Evolutionary conservation across 2,797 vertebrate genomes (phyloP).

Genomic region (Natrix natrix): DNA sequence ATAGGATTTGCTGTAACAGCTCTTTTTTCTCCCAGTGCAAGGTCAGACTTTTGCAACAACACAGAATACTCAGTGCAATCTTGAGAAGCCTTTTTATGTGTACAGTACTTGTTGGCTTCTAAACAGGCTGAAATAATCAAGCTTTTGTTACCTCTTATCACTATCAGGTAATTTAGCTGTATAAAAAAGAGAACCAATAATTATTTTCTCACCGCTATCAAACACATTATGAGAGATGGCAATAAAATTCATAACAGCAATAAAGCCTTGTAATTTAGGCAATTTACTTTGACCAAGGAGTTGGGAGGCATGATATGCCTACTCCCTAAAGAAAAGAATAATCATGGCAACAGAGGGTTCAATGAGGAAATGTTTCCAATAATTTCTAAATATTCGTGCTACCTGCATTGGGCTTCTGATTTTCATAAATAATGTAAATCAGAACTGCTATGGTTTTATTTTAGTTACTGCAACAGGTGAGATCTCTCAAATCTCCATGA

Average conservation of each 20-base stretch:
- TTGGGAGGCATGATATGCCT: conserved; percentile 19
- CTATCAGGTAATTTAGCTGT: conserved; percentile 45
- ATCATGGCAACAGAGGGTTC: conserved; percentile 26
- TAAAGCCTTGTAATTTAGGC: conserved; percentile 41
- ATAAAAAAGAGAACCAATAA: conserved; percentile 26
- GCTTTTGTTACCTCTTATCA: conserved; percentile 46
- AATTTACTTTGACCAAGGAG: conserved; percentile 37
- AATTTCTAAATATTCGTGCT: conserved; percentile 33
- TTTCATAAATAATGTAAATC: background rate
- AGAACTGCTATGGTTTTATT: background rate
- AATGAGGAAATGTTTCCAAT: conserved; percentile 28
- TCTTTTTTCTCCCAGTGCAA: conserved; percentile 20
- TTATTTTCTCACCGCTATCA: conserved; percentile 50
- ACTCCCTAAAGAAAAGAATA: background rate
- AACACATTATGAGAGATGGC: conserved; percentile 35
- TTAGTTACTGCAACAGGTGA: background rate
- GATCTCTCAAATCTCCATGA: background rate
- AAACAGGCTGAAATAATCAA: conserved; percentile 42
- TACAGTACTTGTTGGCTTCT: conserved; percentile 36
- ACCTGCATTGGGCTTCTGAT: background rate
- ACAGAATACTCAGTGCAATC: conserved; percentile 23
- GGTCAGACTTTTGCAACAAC: background rate
- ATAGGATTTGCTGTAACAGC: background rate
- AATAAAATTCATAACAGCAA: conserved; percentile 32
- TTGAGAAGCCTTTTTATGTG: conserved; percentile 33